Base-by-base conservation (phyloP, 2,888 invertebrate genomes). In the Cerceris ruficornis region DNA sequence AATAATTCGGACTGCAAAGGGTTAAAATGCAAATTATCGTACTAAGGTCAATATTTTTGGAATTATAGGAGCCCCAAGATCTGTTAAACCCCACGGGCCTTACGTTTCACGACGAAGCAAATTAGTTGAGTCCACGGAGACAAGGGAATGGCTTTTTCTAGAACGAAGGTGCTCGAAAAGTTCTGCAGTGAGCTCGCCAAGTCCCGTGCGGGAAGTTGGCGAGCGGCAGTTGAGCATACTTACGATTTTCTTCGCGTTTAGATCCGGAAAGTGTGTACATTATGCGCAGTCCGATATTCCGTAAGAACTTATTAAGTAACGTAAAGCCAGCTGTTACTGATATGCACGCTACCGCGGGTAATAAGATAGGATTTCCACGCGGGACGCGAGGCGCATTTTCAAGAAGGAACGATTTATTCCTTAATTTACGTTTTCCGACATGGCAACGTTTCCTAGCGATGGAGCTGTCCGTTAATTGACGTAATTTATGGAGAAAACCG, bases 301-400 rank as follows among this genome's bases (percentile, higher is more conserved):
- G 61, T 8, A 42, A 41, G 65, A 68, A 49, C 43, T 65, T 65
- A 46, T 67, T 64, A 55, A 64, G 55, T 68, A 66, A 77, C 60
- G 55, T 55, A 50, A 62, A 75, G 41, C 41, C 57, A 41, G 62
- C 41, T 14, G 59, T 67, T 67, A 28, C 41, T 41, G 46, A 55
- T 54, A 54, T 17, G 13, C 41, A 43, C 49, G n/a, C 17, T 2
- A 14, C 13, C 8, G 39, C 13, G 42, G 11, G 14, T 13, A 61
- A 28, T 46, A 62, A 42, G 66, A 55, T 43, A 46, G 11, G 9
- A 49, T 39, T 28, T 28, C 28, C 28, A 28, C 4, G 28, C 28
- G 28, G 4, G 28, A 28, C 28, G 28, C 28, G 28, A 28, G 28
- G 28, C 28, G 28, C 28, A 28, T 28, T 28, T 28, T 28, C 28